These are phyloP conservation scores for Agelastica alni DNA, from an alignment of 2,888 invertebrate species.

Conservation along the genomic window DNA sequence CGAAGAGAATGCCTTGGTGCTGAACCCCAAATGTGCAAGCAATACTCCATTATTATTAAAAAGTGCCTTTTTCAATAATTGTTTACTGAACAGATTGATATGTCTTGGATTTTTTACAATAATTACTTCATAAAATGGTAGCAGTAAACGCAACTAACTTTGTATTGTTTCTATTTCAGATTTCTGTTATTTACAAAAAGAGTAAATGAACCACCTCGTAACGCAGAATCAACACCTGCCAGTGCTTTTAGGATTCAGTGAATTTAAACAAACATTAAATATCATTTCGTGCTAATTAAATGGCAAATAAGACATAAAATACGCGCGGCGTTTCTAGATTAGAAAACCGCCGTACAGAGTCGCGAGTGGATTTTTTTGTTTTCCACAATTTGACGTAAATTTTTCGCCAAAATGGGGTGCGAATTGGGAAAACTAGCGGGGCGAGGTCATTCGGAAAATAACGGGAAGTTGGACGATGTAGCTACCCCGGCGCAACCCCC, in stretches of 20 bases:
- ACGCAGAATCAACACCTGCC: conserved; percentile 3
- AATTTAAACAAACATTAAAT: conserved; percentile 9
- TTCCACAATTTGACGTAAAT: not conserved
- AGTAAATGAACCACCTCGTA: conserved; percentile 14
- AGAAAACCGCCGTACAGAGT: not conserved
- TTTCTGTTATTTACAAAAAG: conserved; percentile 8
- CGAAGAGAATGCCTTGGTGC: no score
- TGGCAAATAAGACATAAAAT: conserved; percentile 19
- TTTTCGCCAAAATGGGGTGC: conserved; percentile 67
- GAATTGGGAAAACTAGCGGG: conserved; percentile 75
- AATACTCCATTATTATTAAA: no score
- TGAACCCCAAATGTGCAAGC: no score
- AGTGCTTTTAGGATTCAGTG: not conserved
- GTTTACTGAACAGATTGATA: no score
- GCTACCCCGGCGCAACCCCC: conserved; percentile 62
- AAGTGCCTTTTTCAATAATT: no score
- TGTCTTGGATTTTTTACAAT: no score
- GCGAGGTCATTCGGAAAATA: conserved; percentile 46
- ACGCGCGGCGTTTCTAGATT: not conserved
- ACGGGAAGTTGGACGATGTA: conserved; percentile 60
- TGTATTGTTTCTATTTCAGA: conserved; percentile 16
- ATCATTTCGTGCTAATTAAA: conserved; percentile 6
- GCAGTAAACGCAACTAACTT: no score
- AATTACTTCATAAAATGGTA: no score
- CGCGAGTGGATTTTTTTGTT: not conserved